Evolutionary conservation across 2,888 invertebrate genomes (phyloP), one percentile per base, ranked within the genome.

Genomic region (Brachypalpus laphriformis): DNA sequence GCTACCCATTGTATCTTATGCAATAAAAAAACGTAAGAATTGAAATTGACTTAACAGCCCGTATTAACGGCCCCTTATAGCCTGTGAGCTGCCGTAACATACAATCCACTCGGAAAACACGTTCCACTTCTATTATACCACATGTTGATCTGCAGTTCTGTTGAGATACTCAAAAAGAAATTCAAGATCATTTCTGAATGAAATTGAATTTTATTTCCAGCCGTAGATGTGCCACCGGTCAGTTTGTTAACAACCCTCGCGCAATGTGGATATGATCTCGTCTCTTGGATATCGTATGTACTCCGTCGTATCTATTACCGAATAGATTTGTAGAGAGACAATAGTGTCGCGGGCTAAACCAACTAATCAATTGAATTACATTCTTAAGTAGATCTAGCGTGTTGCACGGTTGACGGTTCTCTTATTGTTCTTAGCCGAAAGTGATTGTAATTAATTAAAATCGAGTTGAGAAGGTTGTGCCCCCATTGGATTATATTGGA

Each of bases 191-290:
- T 75, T n/a, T 63, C 31, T 51, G 54, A 72, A 47, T 42, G 65
- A 78, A 78, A 57, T 49, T 0, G 20, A 57, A 45, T 63, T 68
- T 49, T 22, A 47, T 63, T 51, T 40, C 20, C 20, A 54, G 34
- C 51, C 54, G 18, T 57, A 18, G 59, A 71, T 45, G 63, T 25
- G 28, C 51, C 66, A 57, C 34, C 59, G 59, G 14, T 61, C 82
- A 82, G 82, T 82, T 61, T 40, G 56, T 56, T 37, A 45, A 20
- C 80, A 80, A 80, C 83, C 80, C 63, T 68, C 83, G 74, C 37
- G 7, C 28, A 9, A 8, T 6, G 28, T 45, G 72, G 71, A 59
- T 71, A 42, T 14, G 40, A 78, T 72, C 49, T 47, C n/a, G 37
- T 65, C 40, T 63, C 9, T 31, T 68, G 18, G 42, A 28, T 45